Base-by-base conservation (phyloP, 2,113 vertebrate genomes). In the Bos javanicus region DNA sequence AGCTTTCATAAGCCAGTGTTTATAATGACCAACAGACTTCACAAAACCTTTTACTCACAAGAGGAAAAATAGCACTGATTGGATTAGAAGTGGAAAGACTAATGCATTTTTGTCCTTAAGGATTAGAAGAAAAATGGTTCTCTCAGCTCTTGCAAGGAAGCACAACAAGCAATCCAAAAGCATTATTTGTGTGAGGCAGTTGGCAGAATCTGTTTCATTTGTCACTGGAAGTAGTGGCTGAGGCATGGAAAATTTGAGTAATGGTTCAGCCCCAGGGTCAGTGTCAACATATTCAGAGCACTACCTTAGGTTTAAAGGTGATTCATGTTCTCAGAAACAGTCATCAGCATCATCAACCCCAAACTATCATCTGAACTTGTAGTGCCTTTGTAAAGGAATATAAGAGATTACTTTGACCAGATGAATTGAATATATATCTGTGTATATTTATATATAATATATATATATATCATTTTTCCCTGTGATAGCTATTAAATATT, bases 41-140 rank as follows among this genome's bases (percentile, higher is more conserved):
- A 81, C 56, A 93, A 23, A 93, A 54, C 14, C 39, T 39, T 83
- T 92, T 59, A 95, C 96, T 95, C 97, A 82, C 16, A 87, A 96
- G 96, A 97, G 54, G 60, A 98, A 91, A 97, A 98, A 78, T 93
- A 80, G 26, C 87, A 92, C 87, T 95, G 96, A 98, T 89, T 98
- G 97, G 93, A 98, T 98, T 98, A 97, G 84, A 98, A 91, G 43
- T 93, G 21, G 88, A 97, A 85, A 98, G 52, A 98, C 90, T 96
- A 98, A 98, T 97, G 96, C 64, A 92, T 84, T 98, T 98, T 71
- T 98, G 90, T 98, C 98, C 95, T 98, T 96, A 98, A 98, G 97
- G 97, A 96, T 98, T 96, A 92, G 93, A 98, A 98, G 98, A 99
- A 98, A 99, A 99, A 99, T 98, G 74, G 64, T 97, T 98, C 97